Base-by-base conservation (phyloP, 2,888 invertebrate genomes). In the Thymelicus acteon region DNA sequence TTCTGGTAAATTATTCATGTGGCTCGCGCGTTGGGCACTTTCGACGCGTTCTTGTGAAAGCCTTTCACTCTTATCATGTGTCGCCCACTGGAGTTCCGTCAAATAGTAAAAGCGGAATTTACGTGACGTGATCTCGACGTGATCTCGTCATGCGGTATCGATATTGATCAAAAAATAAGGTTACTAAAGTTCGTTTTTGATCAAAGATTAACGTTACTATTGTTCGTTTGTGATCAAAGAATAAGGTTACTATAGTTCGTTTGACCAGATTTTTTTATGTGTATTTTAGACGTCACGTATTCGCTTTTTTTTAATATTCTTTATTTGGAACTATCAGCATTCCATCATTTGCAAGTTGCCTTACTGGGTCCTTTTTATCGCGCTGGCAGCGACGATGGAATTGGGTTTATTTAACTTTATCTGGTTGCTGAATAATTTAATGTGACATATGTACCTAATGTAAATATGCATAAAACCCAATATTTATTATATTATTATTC, bases 1-100 rank as follows among this genome's bases (percentile, higher is more conserved):
- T 93, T 93, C 92, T 93, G 93, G 91, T 93, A 92, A 93, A 93
- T 93, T 91, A 93, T 93, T 93, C 93, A 93, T 93, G 91, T 92
- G 85, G 87, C 89, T 88, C 85, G 88, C 85, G 88, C 88, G 88
- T 86, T 88, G 89, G 86, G 84, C 83, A 91, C 93, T 92, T 93
- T 92, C 93, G 87, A 90, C 84, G 85, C 84, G 86, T 85, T 91
- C 89, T 86, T 83, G 87, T 86, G 88, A 91, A 91, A 93, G 91
- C 87, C 93, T 93, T 93, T 93, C 93, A 92, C 93, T 93, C 91
- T 92, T 90, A 90, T 89, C 88, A 85, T 84, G 86, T 75, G 75
- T 73, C 75, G 72, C 64, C 69, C 63, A 52, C 52, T 6, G 65
- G 47, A 71, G 60, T 68, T 68, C 68, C 68, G 68, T 71, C 70